Evolutionary conservation across 2,797 vertebrate genomes (phyloP), one percentile per base, ranked within the genome.

Genomic region (Melanotaenia boesemani): DNA sequence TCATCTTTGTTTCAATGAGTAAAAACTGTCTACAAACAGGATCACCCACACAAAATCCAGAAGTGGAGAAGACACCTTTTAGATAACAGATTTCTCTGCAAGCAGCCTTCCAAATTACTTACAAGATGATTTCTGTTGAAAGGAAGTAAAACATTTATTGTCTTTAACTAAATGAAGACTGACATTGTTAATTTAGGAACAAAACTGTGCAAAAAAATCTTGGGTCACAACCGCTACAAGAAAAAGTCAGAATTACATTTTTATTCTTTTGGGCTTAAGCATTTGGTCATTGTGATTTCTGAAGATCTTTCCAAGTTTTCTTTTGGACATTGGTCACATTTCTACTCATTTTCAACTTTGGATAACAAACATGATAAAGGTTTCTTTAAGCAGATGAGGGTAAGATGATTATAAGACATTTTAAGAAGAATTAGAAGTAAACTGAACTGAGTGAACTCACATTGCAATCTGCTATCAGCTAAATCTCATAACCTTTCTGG

Each of bases 401-500:
- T 54, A 20, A 41, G 30, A 41, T 30, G 30, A 41, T 13, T 44
- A 44, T 12, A 9, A 39, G 3, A 55, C 5, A 26, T 55, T 26
- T 26, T 34, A 59, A 34, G 13, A 50, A 2, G 3, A 22, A 41
- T 13, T 22, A 6, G 10, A 41, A 46, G 13, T 20, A 69, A 66
- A 67, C 11, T 54, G n/a, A 68, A 54, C 48, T 26, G 52, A 73
- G 18, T 30, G 32, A 66, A 59, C 36, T 50, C 46, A 62, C 60
- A 36, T 56, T 26, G 30, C 36, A 8, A 16, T 71, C 44, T 63
- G 37, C 60, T 52, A 71, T 81, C 79, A 59, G 15, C 61, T 56
- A 50, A 83, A 77, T 69, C 73, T 86, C 80, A 82, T 57, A 72
- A 79, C 67, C 67, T 73, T 57, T 46, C 26, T 15, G 28, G 41